Conservation (phyloP, 2,113 vertebrate species). For the Corythaeola cristata region DNA sequence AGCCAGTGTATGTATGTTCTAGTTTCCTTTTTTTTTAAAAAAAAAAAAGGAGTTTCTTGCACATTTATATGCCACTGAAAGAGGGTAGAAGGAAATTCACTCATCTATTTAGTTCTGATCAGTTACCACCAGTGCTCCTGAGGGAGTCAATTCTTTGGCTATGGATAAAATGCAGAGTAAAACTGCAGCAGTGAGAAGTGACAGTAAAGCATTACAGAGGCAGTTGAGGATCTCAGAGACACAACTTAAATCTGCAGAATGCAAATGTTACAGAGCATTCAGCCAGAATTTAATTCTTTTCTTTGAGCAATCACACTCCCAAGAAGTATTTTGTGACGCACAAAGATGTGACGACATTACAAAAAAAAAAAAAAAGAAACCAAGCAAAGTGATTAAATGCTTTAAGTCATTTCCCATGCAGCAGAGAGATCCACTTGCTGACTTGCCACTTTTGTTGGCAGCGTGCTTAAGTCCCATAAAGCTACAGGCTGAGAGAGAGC, state of each 20-base stretch:
- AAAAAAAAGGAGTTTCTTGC: not conserved
- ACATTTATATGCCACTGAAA: not conserved
- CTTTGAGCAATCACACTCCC: not conserved
- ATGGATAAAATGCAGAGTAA: not conserved
- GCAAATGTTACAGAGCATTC: not conserved
- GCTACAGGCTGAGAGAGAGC: not conserved
- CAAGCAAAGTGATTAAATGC: not conserved
- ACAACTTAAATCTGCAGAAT: not conserved
- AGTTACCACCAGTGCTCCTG: not conserved
- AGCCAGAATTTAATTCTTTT: not conserved
- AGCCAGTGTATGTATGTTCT: not conserved
- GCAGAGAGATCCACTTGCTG: not conserved
- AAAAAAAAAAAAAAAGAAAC: not conserved
- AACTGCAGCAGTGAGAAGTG: not conserved
- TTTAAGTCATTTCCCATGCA: not conserved
- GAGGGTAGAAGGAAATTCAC: not conserved
- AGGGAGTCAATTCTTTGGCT: not conserved
- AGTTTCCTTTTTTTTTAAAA: conserved; percentile 1
- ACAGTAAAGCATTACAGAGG: not conserved
- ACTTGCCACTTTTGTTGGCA: not conserved
- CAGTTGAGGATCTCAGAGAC: not conserved
- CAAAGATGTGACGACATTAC: fast-evolving
- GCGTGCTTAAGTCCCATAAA: not conserved
- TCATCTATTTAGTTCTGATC: not conserved
- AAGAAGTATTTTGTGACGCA: not conserved